Conservation (phyloP, 2,797 vertebrate genomes). For the Geotrypetes seraphini region DNA sequence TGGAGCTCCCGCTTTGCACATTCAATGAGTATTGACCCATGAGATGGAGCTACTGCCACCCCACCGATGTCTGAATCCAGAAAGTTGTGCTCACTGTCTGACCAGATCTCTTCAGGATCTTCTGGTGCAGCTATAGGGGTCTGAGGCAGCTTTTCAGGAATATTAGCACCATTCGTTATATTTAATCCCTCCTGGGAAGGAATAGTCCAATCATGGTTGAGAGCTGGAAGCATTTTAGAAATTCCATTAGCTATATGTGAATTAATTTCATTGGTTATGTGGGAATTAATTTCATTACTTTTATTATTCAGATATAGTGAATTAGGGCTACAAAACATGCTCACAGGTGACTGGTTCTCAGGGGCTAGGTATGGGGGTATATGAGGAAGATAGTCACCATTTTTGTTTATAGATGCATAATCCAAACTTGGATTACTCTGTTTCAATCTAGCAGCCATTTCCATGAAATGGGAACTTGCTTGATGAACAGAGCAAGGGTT, state of each 20-base stretch:
- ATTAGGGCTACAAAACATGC: slow-evolving; percentile 53
- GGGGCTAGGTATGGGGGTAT: slow-evolving; percentile 56
- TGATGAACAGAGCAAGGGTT: slow-evolving; percentile 56
- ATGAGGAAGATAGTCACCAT: slow-evolving; percentile 60
- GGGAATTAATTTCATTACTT: too few species aligned
- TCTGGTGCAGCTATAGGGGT: slow-evolving; percentile 33
- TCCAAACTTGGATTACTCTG: slow-evolving; percentile 51
- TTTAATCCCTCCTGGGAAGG: slow-evolving; percentile 45
- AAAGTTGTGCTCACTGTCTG: slow-evolving; percentile 96
- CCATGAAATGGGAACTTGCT: slow-evolving; percentile 61
- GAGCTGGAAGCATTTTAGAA: slow-evolving; percentile 49
- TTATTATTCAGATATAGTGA: slow-evolving; percentile 73
- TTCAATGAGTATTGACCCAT: slow-evolving; percentile 95
- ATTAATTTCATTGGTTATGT: slow-evolving; percentile 52
- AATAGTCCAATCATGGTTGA: slow-evolving; percentile 55
- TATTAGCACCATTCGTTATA: slow-evolving; percentile 44
- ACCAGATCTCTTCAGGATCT: slow-evolving; percentile 84
- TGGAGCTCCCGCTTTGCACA: slow-evolving; percentile 95
- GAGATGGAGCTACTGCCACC: slow-evolving; percentile 88
- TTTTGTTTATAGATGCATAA: slow-evolving; percentile 60
- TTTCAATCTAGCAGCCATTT: slow-evolving; percentile 58
- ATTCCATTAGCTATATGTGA: slow-evolving; percentile 50
- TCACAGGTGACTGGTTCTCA: slow-evolving; percentile 45
- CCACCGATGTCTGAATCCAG: slow-evolving; percentile 92
- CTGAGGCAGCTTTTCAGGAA: slow-evolving; percentile 46